Percentiles rank a stretch among this genome's conserved stretches.
Evolutionary conservation across 2,888 invertebrate genomes (phyloP).

Genomic region (Ganaspis brasiliensis): DNA sequence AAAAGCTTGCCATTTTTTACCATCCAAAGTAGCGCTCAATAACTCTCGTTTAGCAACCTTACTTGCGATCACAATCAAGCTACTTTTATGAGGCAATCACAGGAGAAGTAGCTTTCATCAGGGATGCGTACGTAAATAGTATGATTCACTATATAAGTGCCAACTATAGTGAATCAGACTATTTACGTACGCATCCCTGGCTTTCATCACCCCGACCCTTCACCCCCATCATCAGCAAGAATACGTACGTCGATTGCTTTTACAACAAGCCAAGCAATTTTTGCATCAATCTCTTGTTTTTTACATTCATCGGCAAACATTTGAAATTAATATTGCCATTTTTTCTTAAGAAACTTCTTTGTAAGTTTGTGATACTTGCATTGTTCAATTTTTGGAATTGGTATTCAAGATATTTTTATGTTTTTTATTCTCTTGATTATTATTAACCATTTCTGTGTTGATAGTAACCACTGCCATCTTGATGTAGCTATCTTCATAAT

Average conservation of each 20-base stretch:
- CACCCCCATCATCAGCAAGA: conserved; percentile 47
- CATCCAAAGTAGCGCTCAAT: conserved; percentile 56
- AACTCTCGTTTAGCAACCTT: conserved; percentile 50
- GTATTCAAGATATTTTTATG: too few species aligned
- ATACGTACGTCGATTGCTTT: conserved; percentile 43
- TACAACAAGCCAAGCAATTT: conserved; percentile 63
- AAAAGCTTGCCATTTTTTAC: conserved; percentile 23
- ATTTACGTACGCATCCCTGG: too few species aligned
- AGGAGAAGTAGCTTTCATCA: conserved; percentile 59
- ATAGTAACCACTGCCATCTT: too few species aligned
- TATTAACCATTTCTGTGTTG: too few species aligned
- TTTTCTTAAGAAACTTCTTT: not conserved
- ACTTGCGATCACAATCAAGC: conserved; percentile 67
- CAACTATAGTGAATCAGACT: too few species aligned
- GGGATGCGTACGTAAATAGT: too few species aligned
- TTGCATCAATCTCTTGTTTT: conserved; percentile 57
- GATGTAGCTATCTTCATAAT: too few species aligned
- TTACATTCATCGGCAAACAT: not conserved
- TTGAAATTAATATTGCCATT: not conserved
- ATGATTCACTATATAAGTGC: too few species aligned
- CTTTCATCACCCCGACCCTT: conserved; percentile 47
- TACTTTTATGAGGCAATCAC: conserved; percentile 71
- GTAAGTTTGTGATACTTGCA: too few species aligned
- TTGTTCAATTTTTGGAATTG: too few species aligned
- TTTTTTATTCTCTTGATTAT: too few species aligned